Conservation (phyloP, 2,797 vertebrate species). For the Epinephelus coioides region DNA sequence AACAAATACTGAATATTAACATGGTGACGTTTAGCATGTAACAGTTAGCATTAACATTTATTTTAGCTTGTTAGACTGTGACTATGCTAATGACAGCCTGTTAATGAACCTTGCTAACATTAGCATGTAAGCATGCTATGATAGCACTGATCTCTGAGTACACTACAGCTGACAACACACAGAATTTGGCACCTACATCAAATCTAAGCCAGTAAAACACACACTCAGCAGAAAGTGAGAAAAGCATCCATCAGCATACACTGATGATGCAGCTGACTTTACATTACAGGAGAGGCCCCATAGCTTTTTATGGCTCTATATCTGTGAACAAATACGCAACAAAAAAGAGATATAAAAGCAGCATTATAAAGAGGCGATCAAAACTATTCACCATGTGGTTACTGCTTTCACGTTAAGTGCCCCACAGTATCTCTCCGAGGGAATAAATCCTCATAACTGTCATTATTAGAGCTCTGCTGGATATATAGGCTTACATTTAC, state of each 20-base stretch:
- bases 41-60: too few relatives aligned
- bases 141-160: background rate
- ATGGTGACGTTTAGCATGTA: too few relatives aligned
- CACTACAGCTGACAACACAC: background rate
- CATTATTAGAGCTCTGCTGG: constrained; percentile 9
- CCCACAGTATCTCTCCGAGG: constrained; percentile 1
- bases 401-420: constrained; percentile 37
- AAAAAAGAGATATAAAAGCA: constrained; percentile 29
- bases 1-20: too few relatives aligned
- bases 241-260: background rate
- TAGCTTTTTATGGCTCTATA: constrained; percentile 48
- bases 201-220: background rate
- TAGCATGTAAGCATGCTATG: background rate
- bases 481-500: background rate
- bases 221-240: background rate
- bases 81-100: too few relatives aligned
- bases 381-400: constrained; percentile 22
- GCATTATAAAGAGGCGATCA: constrained; percentile 20
- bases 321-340: constrained; percentile 43
- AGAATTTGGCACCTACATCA: background rate
- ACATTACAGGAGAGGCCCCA: constrained; percentile 38
- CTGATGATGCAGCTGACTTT: constrained; percentile 15
- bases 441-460: constrained; percentile 20
- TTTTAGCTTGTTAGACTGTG: too few relatives aligned
- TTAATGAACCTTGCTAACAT: too few relatives aligned